Base-by-base conservation (phyloP, 2,113 vertebrate genomes). In the Tympanuchus pallidicinctus region DNA sequence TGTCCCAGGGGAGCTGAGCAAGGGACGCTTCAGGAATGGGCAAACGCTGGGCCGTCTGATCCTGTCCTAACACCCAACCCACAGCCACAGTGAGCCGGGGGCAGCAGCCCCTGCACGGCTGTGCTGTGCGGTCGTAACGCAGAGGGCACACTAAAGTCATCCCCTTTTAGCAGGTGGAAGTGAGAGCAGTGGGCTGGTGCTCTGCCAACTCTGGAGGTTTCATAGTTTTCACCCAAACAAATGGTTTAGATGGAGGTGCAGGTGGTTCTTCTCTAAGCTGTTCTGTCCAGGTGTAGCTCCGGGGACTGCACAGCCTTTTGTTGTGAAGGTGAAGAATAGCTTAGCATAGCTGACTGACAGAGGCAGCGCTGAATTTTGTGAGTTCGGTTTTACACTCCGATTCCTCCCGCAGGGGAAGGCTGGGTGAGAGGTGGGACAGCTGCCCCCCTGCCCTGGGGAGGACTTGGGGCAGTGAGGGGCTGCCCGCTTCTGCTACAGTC, bases 401-500 rank as follows among this genome's bases (percentile, higher is more conserved):
- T 38, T 71, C 48, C 36, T 71, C 48, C 47, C 13, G 21, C 25
- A 20, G 34, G 61, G 61, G 25, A 40, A 27, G 38, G 36, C 34
- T 11, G 4, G 38, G 11, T 13, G 30, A 30, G 61, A 25, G 1
- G 1, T 57, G 27, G 30, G 38, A 20, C 5, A 5, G 42, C 57
- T 69, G 45, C 32, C 36, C 50, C 32, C 12, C 1, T 3, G 10
- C 42, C 25, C 2, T 3, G n/a, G 34, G 40, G 56, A 56, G 71
- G 30, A 40, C 38, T 27, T 1, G 1, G 61, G 36, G 10, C 50
- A 67, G 42, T 4, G 2, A 82, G 32, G 64, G 77, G 40, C n/a
- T 4, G 3, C n/a, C 0, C 0, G 5, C 27, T 73, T 11, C 0
- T 1, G 20, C 64, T 76, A 38, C 22, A 2, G 0, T 2, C 1